Evolutionary conservation across 2,113 vertebrate species (phyloP).

Genomic region (Myotis yumanensis): DNA sequence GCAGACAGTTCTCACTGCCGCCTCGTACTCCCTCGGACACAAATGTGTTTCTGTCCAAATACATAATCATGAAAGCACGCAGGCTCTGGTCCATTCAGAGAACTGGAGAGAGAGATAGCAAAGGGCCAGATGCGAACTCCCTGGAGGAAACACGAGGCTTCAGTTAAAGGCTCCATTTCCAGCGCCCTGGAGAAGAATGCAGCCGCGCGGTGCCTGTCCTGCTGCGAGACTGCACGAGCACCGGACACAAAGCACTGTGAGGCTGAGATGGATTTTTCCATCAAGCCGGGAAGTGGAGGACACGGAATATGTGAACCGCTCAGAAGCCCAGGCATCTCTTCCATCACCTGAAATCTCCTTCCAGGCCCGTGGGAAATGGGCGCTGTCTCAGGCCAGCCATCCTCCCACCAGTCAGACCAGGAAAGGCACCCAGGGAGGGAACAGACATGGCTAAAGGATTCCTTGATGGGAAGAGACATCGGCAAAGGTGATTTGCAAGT

Average conservation of each 20-base stretch:
- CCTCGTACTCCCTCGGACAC: slow-evolving; percentile 7
- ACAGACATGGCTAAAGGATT: fast-evolving
- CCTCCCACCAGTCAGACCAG: not conserved
- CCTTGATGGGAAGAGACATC: not conserved
- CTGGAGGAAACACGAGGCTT: not conserved
- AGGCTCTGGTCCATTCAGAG: not conserved
- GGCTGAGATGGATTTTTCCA: not conserved
- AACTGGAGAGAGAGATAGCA: not conserved
- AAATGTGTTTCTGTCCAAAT: slow-evolving; percentile 8
- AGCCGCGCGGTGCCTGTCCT: not conserved
- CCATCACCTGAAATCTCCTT: not conserved
- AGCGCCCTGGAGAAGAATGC: not conserved
- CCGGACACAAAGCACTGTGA: not conserved
- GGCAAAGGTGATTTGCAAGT: not conserved
- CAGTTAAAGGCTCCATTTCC: not conserved
- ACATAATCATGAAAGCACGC: not conserved
- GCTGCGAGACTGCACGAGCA: not conserved
- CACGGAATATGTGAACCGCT: not conserved
- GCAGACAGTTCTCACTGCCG: not conserved
- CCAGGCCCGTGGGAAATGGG: not conserved
- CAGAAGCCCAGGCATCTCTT: not conserved
- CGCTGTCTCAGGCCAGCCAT: fast-evolving
- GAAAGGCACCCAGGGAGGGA: not conserved
- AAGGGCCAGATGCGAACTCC: not conserved
- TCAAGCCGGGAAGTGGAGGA: not conserved